phyloP scores from a whole-genome alignment of 2,113 vertebrate species.

The Dinomys branickii region DNA sequence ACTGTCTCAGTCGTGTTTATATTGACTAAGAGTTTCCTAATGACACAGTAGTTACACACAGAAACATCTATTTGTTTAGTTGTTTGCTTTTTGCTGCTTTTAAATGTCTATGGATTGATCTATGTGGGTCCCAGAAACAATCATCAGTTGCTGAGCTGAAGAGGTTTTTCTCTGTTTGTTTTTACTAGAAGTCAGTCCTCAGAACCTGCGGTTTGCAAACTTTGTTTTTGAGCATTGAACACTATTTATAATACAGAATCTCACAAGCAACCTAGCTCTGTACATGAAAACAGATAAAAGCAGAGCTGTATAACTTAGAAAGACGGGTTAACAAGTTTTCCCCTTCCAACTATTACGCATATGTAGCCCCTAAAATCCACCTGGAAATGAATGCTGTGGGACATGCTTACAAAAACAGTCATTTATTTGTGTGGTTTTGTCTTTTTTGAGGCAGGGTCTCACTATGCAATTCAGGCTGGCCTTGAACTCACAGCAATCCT shows the following conservation, averaged over 20 bases:
- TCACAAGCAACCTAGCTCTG: constrained; percentile 3
- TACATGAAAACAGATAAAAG: constrained; percentile 21
- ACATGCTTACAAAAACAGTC: background rate
- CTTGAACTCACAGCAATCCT: too few species aligned
- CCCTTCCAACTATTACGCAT: background rate
- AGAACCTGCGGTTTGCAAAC: constrained; percentile 77
- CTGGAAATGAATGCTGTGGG: background rate
- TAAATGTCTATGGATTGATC: constrained; percentile 75
- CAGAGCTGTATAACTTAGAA: background rate
- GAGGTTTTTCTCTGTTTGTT: constrained; percentile 76
- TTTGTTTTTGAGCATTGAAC: constrained; percentile 50
- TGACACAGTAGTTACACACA: constrained; percentile 59
- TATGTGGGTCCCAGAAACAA: constrained; percentile 64
- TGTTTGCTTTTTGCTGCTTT: constrained; percentile 60
- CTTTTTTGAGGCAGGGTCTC: too few species aligned
- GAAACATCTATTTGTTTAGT: constrained; percentile 69
- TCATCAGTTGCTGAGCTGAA: constrained; percentile 61
- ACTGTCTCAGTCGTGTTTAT: constrained; percentile 40
- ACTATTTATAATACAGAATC: constrained; percentile 63
- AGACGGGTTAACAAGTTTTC: background rate
- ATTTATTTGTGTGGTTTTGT: too few species aligned
- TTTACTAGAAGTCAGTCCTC: constrained; percentile 79
- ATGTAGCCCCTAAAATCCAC: background rate
- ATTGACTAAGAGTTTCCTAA: constrained; percentile 26
- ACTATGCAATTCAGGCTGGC: too few species aligned